Evolutionary conservation across 2,888 invertebrate species (phyloP).

Genomic region (Alloscopus bannaensis): DNA sequence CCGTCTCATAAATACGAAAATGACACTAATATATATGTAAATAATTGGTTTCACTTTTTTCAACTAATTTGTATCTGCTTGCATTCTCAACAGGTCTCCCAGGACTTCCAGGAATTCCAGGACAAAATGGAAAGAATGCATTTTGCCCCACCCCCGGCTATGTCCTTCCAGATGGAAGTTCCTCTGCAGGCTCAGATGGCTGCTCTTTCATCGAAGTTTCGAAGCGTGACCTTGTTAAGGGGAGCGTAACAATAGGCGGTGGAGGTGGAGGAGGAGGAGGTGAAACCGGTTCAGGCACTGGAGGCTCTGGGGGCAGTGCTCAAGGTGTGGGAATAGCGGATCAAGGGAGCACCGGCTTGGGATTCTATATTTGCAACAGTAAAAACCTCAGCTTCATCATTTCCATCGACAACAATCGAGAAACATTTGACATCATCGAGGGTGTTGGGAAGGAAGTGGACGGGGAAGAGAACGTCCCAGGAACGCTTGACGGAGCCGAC

Average conservation of each 20-base stretch:
- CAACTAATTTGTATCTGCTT: not conserved
- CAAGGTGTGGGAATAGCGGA: constrained; percentile 57
- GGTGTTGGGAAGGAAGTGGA: constrained; percentile 8
- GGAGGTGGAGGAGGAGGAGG: constrained; percentile 58
- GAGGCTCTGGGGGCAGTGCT: constrained; percentile 46
- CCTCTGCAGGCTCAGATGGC: constrained; percentile 31
- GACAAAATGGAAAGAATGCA: constrained; percentile 22
- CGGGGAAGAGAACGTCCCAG: constrained; percentile 7
- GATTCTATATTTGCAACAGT: constrained; percentile 57
- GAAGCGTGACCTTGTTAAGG: not conserved
- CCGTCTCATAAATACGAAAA: not conserved
- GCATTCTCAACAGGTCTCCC: constrained; percentile 8
- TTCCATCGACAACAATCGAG: constrained; percentile 51
- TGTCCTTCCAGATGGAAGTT: too few species aligned
- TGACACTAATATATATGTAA: not conserved
- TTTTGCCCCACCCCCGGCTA: constrained; percentile 17
- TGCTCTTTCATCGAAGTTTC: constrained; percentile 50
- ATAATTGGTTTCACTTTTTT: not conserved
- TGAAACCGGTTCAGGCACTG: constrained; percentile 31
- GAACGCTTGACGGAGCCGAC: constrained; percentile 12
- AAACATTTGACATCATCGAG: constrained; percentile 34
- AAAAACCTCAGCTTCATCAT: constrained; percentile 55
- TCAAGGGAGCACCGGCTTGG: constrained; percentile 34
- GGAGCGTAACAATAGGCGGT: constrained; percentile 53
- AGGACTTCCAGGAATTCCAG: constrained; percentile 39